phyloP scores from a whole-genome alignment of 2,113 vertebrate genomes.

The Muntiacus reevesi region DNA sequence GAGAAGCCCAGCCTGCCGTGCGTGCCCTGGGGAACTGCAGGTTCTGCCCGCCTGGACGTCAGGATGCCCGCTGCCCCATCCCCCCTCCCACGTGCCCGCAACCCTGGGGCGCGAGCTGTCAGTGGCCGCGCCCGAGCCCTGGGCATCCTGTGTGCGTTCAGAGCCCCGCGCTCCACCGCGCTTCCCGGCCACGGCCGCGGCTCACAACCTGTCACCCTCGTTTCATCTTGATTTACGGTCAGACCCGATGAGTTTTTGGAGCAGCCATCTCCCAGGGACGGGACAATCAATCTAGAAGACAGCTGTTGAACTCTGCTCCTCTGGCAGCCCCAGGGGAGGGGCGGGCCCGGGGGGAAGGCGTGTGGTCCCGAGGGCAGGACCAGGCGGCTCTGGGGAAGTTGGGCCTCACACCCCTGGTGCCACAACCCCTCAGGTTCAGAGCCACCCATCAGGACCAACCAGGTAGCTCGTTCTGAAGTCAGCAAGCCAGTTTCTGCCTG shows the following conservation, averaged over 20 bases:
- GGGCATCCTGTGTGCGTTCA: neutral
- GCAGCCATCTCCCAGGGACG: slow-evolving; percentile 16
- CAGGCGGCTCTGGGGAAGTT: fast-evolving
- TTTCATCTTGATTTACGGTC: slow-evolving; percentile 74
- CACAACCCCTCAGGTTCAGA: neutral
- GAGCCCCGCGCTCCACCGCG: neutral
- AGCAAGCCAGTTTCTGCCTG: neutral
- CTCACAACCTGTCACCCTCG: slow-evolving; percentile 62
- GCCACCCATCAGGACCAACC: fast-evolving
- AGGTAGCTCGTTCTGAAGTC: neutral
- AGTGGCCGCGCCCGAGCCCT: neutral
- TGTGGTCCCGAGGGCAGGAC: neutral
- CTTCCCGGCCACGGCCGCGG: slow-evolving; percentile 13
- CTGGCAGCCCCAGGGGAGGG: neutral
- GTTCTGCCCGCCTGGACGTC: fast-evolving
- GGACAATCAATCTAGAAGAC: slow-evolving; percentile 61
- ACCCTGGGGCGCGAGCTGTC: neutral
- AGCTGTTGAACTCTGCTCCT: slow-evolving; percentile 50
- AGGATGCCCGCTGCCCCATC: fast-evolving
- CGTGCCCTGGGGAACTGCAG: neutral
- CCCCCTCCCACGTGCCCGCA: neutral
- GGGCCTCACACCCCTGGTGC: fast-evolving
- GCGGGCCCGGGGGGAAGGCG: neutral
- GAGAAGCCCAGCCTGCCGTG: neutral
- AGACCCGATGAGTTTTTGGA: slow-evolving; percentile 44